A percentile compares a stretch with the other conserved stretches of the same genome.
Conservation (phyloP, 2,888 invertebrate species). For the Gastracanthus pulcherrimus region DNA sequence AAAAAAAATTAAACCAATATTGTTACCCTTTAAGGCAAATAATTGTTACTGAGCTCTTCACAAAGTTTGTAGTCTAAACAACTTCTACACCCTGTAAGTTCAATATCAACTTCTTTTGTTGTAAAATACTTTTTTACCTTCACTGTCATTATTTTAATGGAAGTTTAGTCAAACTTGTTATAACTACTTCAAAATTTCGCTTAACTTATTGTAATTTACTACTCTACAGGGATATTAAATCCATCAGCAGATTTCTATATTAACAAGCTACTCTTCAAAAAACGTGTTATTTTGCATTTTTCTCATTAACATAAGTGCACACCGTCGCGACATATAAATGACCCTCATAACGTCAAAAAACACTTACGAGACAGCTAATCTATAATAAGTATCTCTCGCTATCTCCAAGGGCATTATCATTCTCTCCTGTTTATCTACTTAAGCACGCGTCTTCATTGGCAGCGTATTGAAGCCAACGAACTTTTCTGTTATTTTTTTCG, state of each 20-base stretch:
- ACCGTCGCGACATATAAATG: background rate
- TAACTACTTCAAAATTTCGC: background rate
- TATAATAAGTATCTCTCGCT: conserved; percentile 22
- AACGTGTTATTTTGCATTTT: background rate
- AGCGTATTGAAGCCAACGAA: background rate
- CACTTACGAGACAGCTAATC: background rate
- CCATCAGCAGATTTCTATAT: background rate
- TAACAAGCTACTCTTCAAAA: background rate
- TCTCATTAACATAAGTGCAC: background rate
- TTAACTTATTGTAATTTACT: background rate
- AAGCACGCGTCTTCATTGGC: conserved; percentile 19
- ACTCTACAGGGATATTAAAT: background rate
- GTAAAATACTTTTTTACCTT: conserved; percentile 1
- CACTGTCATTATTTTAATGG: background rate
- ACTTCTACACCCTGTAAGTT: background rate
- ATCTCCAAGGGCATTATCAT: conserved; percentile 1
- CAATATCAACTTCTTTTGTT: background rate
- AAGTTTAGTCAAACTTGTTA: background rate
- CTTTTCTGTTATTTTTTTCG: background rate
- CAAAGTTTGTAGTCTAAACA: conserved; percentile 27
- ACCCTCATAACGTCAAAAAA: background rate
- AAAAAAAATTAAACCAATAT: conserved; percentile 12
- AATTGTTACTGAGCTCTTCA: conserved; percentile 19
- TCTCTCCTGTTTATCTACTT: conserved; percentile 33
- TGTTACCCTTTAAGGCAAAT: background rate